Conservation (phyloP, 2,113 vertebrate genomes). For the Girardinichthys multiradiatus region DNA sequence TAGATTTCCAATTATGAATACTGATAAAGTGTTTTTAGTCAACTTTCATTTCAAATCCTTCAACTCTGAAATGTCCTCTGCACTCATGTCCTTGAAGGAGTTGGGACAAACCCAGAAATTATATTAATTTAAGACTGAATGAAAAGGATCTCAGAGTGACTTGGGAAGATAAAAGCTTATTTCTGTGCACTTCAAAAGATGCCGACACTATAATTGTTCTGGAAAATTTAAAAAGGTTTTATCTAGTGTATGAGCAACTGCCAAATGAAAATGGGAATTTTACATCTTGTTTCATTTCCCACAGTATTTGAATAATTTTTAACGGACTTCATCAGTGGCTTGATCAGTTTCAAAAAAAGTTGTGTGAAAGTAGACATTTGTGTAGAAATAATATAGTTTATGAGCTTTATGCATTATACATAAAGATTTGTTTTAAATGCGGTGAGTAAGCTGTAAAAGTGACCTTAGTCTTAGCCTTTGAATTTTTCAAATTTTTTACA, state of each 20-base stretch:
- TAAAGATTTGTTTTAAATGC: conserved; percentile 47
- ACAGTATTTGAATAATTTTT: conserved; percentile 63
- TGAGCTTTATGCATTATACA: conserved; percentile 44
- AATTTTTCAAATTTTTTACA: too few species aligned
- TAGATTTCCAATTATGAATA: neutral
- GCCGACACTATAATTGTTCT: conserved; percentile 63
- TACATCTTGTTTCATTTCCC: conserved; percentile 68
- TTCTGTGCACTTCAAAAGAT: conserved; percentile 60
- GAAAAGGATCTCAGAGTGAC: conserved; percentile 56
- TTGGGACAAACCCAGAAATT: conserved; percentile 45
- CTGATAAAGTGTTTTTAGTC: conserved; percentile 10
- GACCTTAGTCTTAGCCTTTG: too few species aligned
- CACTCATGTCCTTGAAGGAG: conserved; percentile 41
- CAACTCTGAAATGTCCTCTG: conserved; percentile 21
- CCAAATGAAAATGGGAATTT: conserved; percentile 55
- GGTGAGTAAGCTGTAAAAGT: conserved; percentile 32
- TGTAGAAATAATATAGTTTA: conserved; percentile 40
- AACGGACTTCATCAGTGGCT: conserved; percentile 65
- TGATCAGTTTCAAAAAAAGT: conserved; percentile 53
- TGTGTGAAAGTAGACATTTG: conserved; percentile 57
- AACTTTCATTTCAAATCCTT: conserved; percentile 10
- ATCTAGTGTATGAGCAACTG: conserved; percentile 59
- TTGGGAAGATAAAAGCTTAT: conserved; percentile 56
- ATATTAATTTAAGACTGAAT: conserved; percentile 51
- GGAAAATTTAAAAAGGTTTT: conserved; percentile 67